Percentiles rank a stretch among this genome's conserved stretches.
Conservation (phyloP, 2,797 vertebrate species). For the Poecile montanus region DNA sequence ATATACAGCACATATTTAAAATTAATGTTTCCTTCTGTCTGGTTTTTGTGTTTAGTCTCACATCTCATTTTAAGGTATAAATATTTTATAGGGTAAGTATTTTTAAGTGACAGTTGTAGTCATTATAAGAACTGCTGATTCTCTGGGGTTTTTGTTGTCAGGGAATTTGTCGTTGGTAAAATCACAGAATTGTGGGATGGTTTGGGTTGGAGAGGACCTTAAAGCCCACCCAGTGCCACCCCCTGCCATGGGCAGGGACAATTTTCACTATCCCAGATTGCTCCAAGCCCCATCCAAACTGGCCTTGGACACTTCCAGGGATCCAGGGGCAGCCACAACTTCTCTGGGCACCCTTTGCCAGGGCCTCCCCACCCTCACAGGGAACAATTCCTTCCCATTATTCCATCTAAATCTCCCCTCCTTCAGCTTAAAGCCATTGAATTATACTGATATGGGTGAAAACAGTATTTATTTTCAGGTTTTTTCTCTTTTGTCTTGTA, state of each 20-base stretch:
- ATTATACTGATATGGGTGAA: not conserved
- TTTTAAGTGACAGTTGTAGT: not conserved
- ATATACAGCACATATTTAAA: not conserved
- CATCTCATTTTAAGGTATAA: not conserved
- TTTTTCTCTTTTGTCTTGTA: not conserved
- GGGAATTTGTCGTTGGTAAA: not conserved
- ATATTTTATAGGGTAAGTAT: not conserved
- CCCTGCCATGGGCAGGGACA: not conserved
- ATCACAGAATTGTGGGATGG: rapidly evolving
- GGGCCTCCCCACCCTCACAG: rapidly evolving
- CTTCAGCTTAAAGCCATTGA: not conserved
- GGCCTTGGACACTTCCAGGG: not conserved
- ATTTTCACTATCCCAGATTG: rapidly evolving
- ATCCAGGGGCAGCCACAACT: not conserved
- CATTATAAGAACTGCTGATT: not conserved
- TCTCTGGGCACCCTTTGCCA: not conserved
- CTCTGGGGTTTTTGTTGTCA: not conserved
- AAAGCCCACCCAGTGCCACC: not conserved
- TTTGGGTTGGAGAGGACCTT: not conserved
- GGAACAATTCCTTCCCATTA: not conserved
- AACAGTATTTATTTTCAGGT: not conserved
- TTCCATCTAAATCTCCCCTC: not conserved
- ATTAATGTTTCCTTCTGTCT: not conserved
- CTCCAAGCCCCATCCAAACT: rapidly evolving
- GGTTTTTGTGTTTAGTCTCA: not conserved